Conservation (phyloP, 2,888 invertebrate genomes). For the Nemotelus nigrinus region DNA sequence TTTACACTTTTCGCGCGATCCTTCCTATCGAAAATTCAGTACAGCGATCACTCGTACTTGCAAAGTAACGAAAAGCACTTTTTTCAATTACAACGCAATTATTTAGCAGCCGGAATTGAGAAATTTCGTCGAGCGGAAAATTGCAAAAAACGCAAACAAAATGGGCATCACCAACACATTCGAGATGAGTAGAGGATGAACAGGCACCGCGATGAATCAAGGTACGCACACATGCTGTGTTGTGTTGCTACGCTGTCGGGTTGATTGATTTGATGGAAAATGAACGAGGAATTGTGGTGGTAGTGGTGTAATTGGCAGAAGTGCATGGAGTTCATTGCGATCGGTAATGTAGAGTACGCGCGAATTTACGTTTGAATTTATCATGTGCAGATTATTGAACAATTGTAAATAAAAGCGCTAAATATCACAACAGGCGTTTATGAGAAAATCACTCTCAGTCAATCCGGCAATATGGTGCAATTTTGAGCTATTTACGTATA, state of each 20-base stretch:
- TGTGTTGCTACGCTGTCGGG: neutral
- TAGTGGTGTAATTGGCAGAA: slow-evolving; percentile 5
- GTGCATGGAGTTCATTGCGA: slow-evolving; percentile 26
- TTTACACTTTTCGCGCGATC: neutral
- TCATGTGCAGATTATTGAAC: too few relatives aligned
- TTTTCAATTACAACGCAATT: neutral
- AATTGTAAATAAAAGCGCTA: too few relatives aligned
- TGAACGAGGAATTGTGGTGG: slow-evolving; percentile 1
- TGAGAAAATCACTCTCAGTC: too few relatives aligned
- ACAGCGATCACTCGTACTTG: neutral
- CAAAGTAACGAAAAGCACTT: neutral
- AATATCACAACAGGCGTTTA: too few relatives aligned
- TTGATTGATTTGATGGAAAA: slow-evolving; percentile 31
- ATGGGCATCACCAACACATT: slow-evolving; percentile 51
- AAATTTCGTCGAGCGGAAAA: slow-evolving; percentile 30
- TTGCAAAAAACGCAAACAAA: slow-evolving; percentile 52
- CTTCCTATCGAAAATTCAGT: neutral
- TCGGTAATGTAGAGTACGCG: slow-evolving; percentile 2
- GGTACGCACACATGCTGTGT: neutral
- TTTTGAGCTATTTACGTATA: too few relatives aligned
- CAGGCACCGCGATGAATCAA: slow-evolving; percentile 37
- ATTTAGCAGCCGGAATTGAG: neutral
- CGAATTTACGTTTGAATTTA: slow-evolving; percentile 10
- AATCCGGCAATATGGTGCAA: too few relatives aligned
- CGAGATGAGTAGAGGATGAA: slow-evolving; percentile 32